Percentiles rank a stretch among this genome's conserved stretches.
These are phyloP conservation scores for Diaperis boleti DNA, from an alignment of 2,888 invertebrate genomes.

Conservation along the genomic window DNA sequence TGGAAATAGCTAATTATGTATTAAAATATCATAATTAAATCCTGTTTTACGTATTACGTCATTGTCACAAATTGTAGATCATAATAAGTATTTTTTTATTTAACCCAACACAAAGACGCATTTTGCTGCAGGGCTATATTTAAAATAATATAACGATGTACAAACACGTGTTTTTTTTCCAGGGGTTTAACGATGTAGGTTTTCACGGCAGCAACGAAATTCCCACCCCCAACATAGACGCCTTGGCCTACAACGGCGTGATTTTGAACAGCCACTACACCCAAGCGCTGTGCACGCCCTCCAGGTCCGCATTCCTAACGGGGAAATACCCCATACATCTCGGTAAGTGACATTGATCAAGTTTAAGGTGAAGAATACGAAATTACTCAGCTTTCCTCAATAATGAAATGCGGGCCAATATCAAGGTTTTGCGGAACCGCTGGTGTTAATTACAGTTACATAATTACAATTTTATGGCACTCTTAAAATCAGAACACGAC, in stretches of 20 bases:
- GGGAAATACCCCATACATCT: slow-evolving; percentile 91
- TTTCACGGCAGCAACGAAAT: slow-evolving; percentile 92
- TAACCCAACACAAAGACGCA: too few species aligned
- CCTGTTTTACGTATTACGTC: too few species aligned
- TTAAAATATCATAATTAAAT: too few species aligned
- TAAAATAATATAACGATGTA: too few species aligned
- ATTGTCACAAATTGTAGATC: too few species aligned
- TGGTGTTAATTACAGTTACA: background rate
- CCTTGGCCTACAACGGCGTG: slow-evolving; percentile 87
- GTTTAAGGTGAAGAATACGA: slow-evolving; percentile 17
- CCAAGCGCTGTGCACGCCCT: slow-evolving; percentile 89
- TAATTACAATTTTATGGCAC: slow-evolving; percentile 3
- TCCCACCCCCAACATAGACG: slow-evolving; percentile 91
- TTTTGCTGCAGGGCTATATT: too few species aligned
- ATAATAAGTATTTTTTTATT: too few species aligned
- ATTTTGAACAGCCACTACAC: slow-evolving; percentile 90
- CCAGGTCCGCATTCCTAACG: slow-evolving; percentile 84
- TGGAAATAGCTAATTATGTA: too few species aligned
- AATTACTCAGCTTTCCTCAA: slow-evolving; percentile 1
- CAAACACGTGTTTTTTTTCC: too few species aligned
- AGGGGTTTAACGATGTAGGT: slow-evolving; percentile 95
- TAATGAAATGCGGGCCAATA: slow-evolving; percentile 1
- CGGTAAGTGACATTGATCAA: slow-evolving; percentile 67
- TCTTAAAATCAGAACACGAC: slow-evolving; percentile 4
- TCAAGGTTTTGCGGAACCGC: slow-evolving; percentile 20